phyloP scores from a whole-genome alignment of 2,113 vertebrate genomes.

The Ardeotis arabs region DNA sequence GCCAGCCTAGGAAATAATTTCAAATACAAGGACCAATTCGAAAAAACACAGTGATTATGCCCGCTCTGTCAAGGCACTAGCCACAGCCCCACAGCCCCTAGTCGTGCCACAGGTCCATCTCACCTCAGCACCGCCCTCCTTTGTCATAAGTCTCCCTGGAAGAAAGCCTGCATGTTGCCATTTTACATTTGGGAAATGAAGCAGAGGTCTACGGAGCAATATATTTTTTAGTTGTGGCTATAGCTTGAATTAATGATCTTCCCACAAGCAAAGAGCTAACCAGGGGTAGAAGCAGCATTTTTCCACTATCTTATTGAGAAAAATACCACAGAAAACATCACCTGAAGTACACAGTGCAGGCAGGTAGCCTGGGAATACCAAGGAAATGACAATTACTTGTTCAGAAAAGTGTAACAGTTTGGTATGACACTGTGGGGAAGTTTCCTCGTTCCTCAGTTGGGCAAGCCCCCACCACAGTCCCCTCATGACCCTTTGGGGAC shows the following conservation, averaged over 20 bases:
- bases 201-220: background rate
- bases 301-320: background rate
- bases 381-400: background rate
- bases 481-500: rapidly evolving
- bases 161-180: background rate
- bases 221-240: constrained; percentile 23
- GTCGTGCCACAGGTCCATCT: rapidly evolving
- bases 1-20: background rate
- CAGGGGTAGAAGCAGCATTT: background rate
- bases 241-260: constrained; percentile 31
- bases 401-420: background rate
- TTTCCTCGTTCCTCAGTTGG: background rate
- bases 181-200: background rate
- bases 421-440: background rate
- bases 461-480: background rate
- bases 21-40: background rate
- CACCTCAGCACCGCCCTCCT: background rate
- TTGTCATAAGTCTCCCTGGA: background rate
- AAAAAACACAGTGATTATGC: background rate
- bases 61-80: background rate
- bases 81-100: background rate
- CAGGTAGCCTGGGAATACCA: background rate
- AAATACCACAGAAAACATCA: background rate
- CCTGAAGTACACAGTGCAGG: background rate
- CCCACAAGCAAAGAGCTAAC: background rate